Evolutionary conservation across 2,888 invertebrate species (phyloP).

Genomic region (Hirtodrosophila duncani): DNA sequence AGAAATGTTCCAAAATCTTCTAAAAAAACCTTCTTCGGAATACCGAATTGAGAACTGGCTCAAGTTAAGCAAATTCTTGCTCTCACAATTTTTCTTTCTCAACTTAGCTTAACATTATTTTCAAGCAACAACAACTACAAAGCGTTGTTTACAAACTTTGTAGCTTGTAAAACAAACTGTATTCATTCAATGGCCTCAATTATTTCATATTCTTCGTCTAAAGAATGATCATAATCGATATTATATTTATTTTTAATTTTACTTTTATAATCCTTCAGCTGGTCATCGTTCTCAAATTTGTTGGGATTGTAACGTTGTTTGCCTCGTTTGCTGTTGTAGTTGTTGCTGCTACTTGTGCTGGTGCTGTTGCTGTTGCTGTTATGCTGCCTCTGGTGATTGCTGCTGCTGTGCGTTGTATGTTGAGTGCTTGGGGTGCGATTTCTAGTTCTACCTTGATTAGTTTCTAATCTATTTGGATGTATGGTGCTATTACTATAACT

Average conservation of each 20-base stretch:
- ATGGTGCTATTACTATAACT: constrained; percentile 31
- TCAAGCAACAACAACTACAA: constrained; percentile 34
- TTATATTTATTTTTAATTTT: constrained; percentile 78
- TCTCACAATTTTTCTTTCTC: no score
- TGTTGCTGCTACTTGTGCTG: constrained; percentile 29
- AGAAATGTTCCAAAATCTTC: no score
- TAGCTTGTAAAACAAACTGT: no score
- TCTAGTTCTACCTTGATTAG: constrained; percentile 39
- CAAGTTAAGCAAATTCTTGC: no score
- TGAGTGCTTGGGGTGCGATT: constrained; percentile 37
- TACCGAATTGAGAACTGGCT: no score
- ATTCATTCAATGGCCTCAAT: constrained; percentile 78
- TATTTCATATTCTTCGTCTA: constrained; percentile 79
- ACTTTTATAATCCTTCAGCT: constrained; percentile 77
- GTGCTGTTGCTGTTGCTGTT: constrained; percentile 18
- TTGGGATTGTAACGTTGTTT: constrained; percentile 59
- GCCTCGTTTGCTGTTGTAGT: constrained; percentile 36
- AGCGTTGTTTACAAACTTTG: constrained; percentile 9
- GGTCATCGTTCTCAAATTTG: constrained; percentile 69
- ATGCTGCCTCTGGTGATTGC: constrained; percentile 17
- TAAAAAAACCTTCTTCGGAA: no score
- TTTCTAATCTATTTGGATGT: constrained; percentile 41
- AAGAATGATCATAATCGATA: constrained; percentile 78
- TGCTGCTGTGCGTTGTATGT: constrained; percentile 30
- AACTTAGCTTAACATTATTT: no score